phyloP scores from a whole-genome alignment of 2,888 invertebrate species.

The Sussaba pulchella region DNA sequence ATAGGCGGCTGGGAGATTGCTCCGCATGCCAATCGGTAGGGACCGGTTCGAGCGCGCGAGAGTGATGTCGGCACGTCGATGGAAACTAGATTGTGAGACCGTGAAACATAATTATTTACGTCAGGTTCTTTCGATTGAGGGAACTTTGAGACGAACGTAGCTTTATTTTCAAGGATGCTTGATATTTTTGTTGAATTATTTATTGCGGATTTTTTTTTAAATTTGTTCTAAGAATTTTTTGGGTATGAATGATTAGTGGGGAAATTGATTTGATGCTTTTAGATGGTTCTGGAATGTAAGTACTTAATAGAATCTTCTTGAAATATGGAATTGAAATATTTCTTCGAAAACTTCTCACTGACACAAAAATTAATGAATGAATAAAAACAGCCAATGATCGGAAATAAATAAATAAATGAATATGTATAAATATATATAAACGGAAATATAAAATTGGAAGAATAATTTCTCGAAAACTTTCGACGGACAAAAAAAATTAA shows the following conservation, averaged over 20 bases:
- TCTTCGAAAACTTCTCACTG: too few relatives aligned
- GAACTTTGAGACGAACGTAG: not conserved
- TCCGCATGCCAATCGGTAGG: conserved; percentile 23
- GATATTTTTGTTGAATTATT: not conserved
- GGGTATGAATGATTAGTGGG: too few relatives aligned
- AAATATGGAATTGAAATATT: too few relatives aligned
- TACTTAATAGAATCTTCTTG: too few relatives aligned
- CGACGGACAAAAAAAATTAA: not conserved
- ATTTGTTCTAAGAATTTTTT: too few relatives aligned
- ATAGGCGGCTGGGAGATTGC: not conserved
- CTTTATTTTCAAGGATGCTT: not conserved
- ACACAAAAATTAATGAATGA: too few relatives aligned
- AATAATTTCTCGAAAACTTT: not conserved
- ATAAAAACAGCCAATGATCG: too few relatives aligned
- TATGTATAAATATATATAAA: too few relatives aligned
- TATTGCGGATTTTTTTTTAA: not conserved
- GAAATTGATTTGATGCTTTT: too few relatives aligned
- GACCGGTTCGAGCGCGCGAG: conserved; percentile 38
- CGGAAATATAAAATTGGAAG: not conserved
- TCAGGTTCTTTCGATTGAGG: conserved; percentile 18
- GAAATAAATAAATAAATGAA: too few relatives aligned
- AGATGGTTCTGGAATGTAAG: too few relatives aligned
- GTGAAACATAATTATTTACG: not conserved
- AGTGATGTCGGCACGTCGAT: not conserved
- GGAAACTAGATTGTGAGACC: conserved; percentile 22